Evolutionary conservation across 1,140 invertebrate species (phyloP).

Genomic region (Streblospio benedicti): DNA sequence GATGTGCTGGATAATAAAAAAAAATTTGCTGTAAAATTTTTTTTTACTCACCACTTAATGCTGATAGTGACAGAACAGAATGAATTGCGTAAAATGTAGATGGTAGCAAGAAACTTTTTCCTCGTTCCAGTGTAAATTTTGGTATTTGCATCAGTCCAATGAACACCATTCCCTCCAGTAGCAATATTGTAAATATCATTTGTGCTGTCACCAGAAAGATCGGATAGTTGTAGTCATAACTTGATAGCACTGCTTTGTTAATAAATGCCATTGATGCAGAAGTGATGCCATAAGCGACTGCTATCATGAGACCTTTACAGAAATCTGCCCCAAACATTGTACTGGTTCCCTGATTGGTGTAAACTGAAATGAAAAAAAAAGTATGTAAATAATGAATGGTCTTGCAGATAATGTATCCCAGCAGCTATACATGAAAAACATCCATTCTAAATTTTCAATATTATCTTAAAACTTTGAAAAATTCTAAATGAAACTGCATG

Average conservation of each 20-base stretch:
- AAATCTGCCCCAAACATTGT: too few relatives aligned
- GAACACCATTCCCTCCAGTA: conserved; percentile 34
- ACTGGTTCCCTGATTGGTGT: too few relatives aligned
- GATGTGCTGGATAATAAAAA: too few relatives aligned
- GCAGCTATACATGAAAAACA: too few relatives aligned
- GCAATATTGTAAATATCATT: conserved; percentile 44
- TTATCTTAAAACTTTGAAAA: too few relatives aligned
- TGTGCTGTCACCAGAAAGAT: conserved; percentile 48
- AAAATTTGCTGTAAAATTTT: too few relatives aligned
- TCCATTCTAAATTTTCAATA: too few relatives aligned
- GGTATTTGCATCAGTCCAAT: conserved; percentile 30
- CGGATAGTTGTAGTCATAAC: conserved; percentile 47
- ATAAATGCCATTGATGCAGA: conserved; percentile 50
- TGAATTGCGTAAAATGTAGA: conserved; percentile 49
- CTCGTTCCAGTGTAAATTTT: conserved; percentile 37
- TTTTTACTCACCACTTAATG: too few relatives aligned
- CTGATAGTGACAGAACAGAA: conserved; percentile 46
- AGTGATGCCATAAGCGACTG: conserved; percentile 47
- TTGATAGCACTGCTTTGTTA: conserved; percentile 48
- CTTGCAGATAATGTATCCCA: too few relatives aligned
- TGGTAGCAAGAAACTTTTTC: conserved; percentile 43
- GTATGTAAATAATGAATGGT: too few relatives aligned
- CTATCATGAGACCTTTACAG: conserved; percentile 37
- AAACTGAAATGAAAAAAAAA: too few relatives aligned
- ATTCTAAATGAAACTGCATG: too few relatives aligned